Conservation (phyloP, 35 echinoderm and acorn worm genomes). For the Anneissia japonica region DNA sequence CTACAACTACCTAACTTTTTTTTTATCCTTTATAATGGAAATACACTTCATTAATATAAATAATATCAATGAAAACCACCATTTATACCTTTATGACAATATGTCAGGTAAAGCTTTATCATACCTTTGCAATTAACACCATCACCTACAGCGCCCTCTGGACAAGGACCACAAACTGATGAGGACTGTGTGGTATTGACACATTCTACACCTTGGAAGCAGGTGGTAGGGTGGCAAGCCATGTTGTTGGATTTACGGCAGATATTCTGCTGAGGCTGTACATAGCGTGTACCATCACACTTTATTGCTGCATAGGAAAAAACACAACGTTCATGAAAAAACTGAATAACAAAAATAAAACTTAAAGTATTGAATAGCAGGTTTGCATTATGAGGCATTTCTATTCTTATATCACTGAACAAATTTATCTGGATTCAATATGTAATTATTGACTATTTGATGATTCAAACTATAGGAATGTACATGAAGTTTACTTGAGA, state of each 20-base stretch:
- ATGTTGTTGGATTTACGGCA: slow-evolving; percentile 44
- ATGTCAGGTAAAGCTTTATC: neutral
- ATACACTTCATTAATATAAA: no score
- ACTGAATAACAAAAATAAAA: no score
- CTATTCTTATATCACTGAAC: no score
- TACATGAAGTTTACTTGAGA: no score
- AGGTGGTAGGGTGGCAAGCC: slow-evolving; percentile 28
- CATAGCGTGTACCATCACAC: slow-evolving; percentile 43
- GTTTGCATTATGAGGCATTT: no score
- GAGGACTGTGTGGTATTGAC: slow-evolving; percentile 17
- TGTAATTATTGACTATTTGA: no score
- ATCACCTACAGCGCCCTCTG: slow-evolving; percentile 52
- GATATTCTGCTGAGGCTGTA: slow-evolving; percentile 37
- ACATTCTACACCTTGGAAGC: slow-evolving; percentile 47
- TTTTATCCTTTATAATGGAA: no score
- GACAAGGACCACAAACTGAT: slow-evolving; percentile 85
- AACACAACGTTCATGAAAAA: neutral
- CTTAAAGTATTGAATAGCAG: no score
- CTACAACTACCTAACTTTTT: no score
- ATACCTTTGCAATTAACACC: slow-evolving; percentile 70
- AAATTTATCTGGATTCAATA: no score
- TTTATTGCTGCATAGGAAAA: slow-evolving; percentile 42
- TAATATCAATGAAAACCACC: no score
- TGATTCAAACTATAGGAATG: no score
- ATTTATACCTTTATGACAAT: neutral